These are phyloP conservation scores for Brachirus orientalis DNA, from an alignment of 2,113 vertebrate species.

Conservation along the genomic window DNA sequence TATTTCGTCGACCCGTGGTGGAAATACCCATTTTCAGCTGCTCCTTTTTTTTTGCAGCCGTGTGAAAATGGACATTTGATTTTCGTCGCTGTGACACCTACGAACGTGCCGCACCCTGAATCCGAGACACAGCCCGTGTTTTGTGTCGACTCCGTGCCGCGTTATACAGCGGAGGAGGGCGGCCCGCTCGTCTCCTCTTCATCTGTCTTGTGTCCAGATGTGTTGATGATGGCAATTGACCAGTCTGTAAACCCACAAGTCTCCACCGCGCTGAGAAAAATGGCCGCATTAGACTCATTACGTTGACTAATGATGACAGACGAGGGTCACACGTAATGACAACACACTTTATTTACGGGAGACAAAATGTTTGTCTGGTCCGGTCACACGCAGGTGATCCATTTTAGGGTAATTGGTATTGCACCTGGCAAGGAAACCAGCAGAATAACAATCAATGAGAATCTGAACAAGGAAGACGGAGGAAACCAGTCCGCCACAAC, in stretches of 20 bases:
- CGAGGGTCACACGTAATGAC: neutral
- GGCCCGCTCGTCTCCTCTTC: neutral
- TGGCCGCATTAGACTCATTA: neutral
- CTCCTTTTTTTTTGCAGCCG: too few species aligned
- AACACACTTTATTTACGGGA: slow-evolving; percentile 1
- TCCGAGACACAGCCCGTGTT: too few species aligned
- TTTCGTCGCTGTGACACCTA: too few species aligned
- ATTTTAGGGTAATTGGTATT: slow-evolving; percentile 2
- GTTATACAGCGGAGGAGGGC: neutral
- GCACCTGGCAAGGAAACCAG: neutral
- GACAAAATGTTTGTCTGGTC: slow-evolving; percentile 8
- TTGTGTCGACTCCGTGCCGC: too few species aligned
- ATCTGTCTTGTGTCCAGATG: neutral
- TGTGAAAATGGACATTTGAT: too few species aligned
- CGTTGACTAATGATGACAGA: neutral
- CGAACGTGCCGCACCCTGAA: too few species aligned
- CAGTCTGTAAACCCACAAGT: neutral
- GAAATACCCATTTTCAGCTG: too few species aligned
- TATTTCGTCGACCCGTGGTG: too few species aligned
- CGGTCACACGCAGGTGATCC: neutral
- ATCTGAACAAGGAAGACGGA: neutral
- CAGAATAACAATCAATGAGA: slow-evolving; percentile 1
- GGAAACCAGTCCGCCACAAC: neutral
- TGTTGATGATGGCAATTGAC: neutral
- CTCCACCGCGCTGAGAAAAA: neutral